These are phyloP conservation scores for Tonatia bakeri DNA, from an alignment of 2,113 vertebrate genomes.

Conservation along the genomic window DNA sequence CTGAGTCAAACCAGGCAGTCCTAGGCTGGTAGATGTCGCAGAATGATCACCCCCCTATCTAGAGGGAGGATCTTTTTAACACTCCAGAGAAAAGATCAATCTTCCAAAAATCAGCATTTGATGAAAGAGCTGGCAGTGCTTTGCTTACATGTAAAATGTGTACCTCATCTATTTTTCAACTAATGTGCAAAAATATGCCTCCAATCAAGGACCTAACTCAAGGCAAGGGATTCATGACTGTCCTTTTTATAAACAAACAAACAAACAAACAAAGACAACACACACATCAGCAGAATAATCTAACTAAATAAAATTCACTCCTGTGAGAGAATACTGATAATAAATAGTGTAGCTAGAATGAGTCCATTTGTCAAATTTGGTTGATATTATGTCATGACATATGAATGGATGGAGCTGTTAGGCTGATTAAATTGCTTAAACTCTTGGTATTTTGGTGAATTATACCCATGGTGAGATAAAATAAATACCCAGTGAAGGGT, in stretches of 20 bases:
- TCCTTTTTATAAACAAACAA: constrained; percentile 17
- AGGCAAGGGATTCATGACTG: neutral
- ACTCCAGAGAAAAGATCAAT: neutral
- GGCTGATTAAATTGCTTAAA: constrained; percentile 56
- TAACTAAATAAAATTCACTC: constrained; percentile 55
- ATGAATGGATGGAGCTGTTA: constrained; percentile 49
- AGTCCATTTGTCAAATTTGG: constrained; percentile 56
- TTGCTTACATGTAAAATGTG: neutral
- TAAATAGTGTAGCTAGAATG: constrained; percentile 46
- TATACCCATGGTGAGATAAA: constrained; percentile 43
- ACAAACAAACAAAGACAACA: neutral
- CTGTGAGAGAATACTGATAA: constrained; percentile 17
- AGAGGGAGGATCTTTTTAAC: neutral
- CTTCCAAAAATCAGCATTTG: constrained; percentile 37
- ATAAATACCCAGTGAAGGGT: constrained; percentile 24
- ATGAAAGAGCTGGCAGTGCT: neutral
- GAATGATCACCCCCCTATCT: neutral
- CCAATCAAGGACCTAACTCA: neutral
- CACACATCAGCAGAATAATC: constrained; percentile 22
- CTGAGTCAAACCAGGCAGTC: neutral
- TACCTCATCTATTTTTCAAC: constrained; percentile 10
- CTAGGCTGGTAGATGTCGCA: neutral
- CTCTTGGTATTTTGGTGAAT: constrained; percentile 56
- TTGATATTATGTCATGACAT: constrained; percentile 51
- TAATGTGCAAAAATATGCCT: constrained; percentile 1